A percentile compares a stretch with the other conserved stretches of the same genome.
phyloP scores from a whole-genome alignment of 2,888 invertebrate genomes.

The Orgyia antiqua region DNA sequence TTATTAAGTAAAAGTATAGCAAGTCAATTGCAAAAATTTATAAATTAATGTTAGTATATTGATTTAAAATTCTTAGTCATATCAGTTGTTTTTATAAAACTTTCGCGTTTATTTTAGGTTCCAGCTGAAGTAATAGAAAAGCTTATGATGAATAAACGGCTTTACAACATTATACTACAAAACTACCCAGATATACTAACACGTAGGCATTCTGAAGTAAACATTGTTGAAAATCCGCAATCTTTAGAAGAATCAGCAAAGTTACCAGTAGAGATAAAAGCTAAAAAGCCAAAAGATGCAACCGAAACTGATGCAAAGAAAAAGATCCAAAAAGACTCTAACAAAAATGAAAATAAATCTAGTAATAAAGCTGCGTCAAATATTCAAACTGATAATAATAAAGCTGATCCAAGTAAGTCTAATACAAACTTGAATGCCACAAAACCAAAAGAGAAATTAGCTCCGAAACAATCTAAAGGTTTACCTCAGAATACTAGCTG shows the following conservation, averaged over 20 bases:
- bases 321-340: constrained; percentile 23
- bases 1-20: too few species aligned
- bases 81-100: too few species aligned
- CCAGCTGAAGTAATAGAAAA: constrained; percentile 84
- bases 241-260: constrained; percentile 44
- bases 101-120: constrained; percentile 64
- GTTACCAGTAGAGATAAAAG: constrained; percentile 40
- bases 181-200: constrained; percentile 83
- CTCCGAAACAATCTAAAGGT: constrained; percentile 12
- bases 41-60: too few species aligned
- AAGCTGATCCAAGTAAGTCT: constrained; percentile 14
- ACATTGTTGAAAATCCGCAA: constrained; percentile 46
- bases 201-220: constrained; percentile 79
- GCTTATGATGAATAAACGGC: constrained; percentile 78
- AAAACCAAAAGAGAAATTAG: constrained; percentile 17
- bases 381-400: constrained; percentile 9
- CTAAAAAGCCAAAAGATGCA: constrained; percentile 32
- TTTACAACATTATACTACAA: constrained; percentile 83
- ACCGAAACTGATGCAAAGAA: constrained; percentile 17
- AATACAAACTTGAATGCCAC: constrained; percentile 19
- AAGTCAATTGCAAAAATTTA: too few species aligned
- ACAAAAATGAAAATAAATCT: constrained; percentile 12
- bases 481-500: constrained; percentile 34
- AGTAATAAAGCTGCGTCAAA: constrained; percentile 13
- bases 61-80: too few species aligned